Base-by-base conservation (phyloP, 2,113 vertebrate species). In the Pica pica region DNA sequence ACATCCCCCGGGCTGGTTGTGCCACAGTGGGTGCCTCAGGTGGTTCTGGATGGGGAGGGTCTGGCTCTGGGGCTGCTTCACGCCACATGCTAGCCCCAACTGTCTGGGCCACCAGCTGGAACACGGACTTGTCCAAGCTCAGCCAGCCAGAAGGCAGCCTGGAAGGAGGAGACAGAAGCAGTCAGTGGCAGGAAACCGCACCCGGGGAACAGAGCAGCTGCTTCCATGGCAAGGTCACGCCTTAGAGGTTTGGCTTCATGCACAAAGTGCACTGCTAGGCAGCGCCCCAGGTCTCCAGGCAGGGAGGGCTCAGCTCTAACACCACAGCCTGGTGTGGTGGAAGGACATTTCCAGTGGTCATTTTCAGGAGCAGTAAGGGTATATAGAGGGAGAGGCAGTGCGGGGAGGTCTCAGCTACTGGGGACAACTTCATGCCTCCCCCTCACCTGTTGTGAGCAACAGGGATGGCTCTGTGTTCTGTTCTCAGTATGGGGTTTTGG, bases 111-210 rank as follows among this genome's bases (percentile, higher is more conserved):
- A 99, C 97, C 11, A 99, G 97, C 87, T 98, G 99, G 59, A 99
- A 98, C 55, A 99, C 94, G 1, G 99, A 99, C 44, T 97, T 97
- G 87, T 99, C 99, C 97, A 99, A 97, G 78, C 98, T 98, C 33
- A 99, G 98, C 99, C 99, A 99, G 35, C 99, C 98, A 0, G 99
- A 99, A 0, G 99, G 99, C 27, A 99, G 93, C 96, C 99, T 99
- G 94, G 41, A 80, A 79, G 39, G 37, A 20, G 28, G 41, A 80
- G 33, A 81, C 4, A 85, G 69, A 83, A 79, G 33, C 9, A 44
- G 41, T 16, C 26, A 44, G 16, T 7, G 21, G 10, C 30, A 70
- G n/a, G 47, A 27, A 49, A 24, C 24, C 0, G 0, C n/a, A 27
- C 3, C 8, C 0, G 0, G 11, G 27, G 19, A 12, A 77, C 17